These are phyloP conservation scores for Drosophila pseudoobscura DNA, from an alignment of 1,140 invertebrate species.

Conservation along the genomic window DNA sequence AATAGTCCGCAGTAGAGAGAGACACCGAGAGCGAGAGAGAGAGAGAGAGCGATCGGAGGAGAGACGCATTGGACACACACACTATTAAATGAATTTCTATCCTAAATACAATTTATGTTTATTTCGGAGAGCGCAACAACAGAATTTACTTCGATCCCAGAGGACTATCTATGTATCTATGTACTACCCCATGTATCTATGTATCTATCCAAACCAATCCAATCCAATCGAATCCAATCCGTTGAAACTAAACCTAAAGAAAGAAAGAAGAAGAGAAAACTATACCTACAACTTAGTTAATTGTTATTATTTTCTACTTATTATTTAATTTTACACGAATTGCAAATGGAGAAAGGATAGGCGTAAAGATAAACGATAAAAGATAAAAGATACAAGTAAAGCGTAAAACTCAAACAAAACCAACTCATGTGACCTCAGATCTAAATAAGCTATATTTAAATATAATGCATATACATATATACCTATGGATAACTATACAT, in stretches of 20 bases:
- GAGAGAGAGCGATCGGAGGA: slow-evolving; percentile 2
- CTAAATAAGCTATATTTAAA: slow-evolving; percentile 83
- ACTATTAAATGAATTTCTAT: slow-evolving; percentile 70
- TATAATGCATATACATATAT: slow-evolving; percentile 58
- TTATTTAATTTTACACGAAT: slow-evolving; percentile 80
- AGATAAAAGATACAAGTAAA: slow-evolving; percentile 60
- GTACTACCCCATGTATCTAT: slow-evolving; percentile 22
- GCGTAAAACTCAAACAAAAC: slow-evolving; percentile 83
- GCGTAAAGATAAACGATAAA: slow-evolving; percentile 6
- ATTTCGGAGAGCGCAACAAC: slow-evolving; percentile 37
- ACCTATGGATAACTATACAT: slow-evolving; percentile 50
- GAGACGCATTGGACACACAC: background rate
- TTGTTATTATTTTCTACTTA: slow-evolving; percentile 83
- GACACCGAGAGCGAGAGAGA: background rate
- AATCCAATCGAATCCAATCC: slow-evolving; percentile 26
- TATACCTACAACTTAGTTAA: slow-evolving; percentile 72
- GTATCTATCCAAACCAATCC: background rate
- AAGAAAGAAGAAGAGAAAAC: slow-evolving; percentile 45
- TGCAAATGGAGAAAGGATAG: slow-evolving; percentile 60
- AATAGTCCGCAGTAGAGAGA: slow-evolving; percentile 89
- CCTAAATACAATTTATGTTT: slow-evolving; percentile 75
- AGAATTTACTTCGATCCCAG: slow-evolving; percentile 55
- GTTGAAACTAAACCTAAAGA: slow-evolving; percentile 36
- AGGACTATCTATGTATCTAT: slow-evolving; percentile 42
- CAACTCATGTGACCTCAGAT: slow-evolving; percentile 84